Evolutionary conservation across 2,797 vertebrate genomes (phyloP).

Genomic region (Chaenodraco wilsoni): DNA sequence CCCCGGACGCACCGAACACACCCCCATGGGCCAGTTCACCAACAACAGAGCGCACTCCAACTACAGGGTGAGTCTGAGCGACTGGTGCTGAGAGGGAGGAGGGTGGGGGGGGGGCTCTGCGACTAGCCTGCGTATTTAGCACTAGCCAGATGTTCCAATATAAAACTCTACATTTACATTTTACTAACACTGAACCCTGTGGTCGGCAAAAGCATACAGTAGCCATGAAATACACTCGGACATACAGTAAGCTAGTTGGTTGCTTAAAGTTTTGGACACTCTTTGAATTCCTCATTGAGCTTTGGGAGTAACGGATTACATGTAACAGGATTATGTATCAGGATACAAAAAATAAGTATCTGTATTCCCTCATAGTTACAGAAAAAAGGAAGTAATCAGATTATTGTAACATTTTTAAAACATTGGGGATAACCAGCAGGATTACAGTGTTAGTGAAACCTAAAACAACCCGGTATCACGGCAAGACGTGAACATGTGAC

Average conservation of each 20-base stretch:
- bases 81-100: no score
- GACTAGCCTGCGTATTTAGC: neutral
- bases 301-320: no score
- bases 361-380: no score
- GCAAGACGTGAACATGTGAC: no score
- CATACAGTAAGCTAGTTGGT: neutral
- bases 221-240: neutral
- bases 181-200: neutral
- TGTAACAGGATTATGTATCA: no score
- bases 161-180: neutral
- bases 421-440: no score
- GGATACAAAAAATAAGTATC: no score
- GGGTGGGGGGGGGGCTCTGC: neutral
- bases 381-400: no score
- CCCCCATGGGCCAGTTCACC: slow-evolving; percentile 91
- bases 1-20: slow-evolving; percentile 91
- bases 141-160: neutral
- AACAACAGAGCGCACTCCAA: slow-evolving; percentile 98
- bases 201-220: neutral
- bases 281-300: no score
- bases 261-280: neutral
- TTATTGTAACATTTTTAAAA: no score
- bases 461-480: no score
- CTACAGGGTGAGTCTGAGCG: slow-evolving; percentile 88
- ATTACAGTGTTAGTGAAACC: no score